A percentile compares a stretch with the other conserved stretches of the same genome.
These are phyloP conservation scores for Pangasius krempfi DNA, from an alignment of 2,797 vertebrate species.

Conservation along the genomic window DNA sequence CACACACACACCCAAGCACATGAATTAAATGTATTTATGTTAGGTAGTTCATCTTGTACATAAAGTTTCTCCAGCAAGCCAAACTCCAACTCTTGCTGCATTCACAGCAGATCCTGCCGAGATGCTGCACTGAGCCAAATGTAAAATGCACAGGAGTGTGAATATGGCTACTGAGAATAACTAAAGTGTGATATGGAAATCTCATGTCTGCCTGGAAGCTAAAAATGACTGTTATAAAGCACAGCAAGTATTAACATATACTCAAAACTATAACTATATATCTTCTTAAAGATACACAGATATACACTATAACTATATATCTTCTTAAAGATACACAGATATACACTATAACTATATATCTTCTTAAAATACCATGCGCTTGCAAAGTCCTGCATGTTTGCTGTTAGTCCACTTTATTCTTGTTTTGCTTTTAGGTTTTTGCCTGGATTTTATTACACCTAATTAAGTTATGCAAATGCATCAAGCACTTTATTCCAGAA, in stretches of 20 bases:
- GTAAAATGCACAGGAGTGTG: constrained; percentile 26
- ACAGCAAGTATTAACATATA: background rate
- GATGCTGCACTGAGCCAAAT: background rate
- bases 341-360: background rate
- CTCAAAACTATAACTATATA: background rate
- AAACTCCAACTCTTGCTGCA: background rate
- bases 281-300: no score
- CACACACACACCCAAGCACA: constrained; percentile 9
- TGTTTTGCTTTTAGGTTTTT: background rate
- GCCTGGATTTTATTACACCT: background rate
- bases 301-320: background rate
- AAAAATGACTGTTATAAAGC: background rate
- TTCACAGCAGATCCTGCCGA: background rate
- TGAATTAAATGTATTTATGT: background rate
- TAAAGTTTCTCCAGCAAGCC: background rate
- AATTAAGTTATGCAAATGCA: background rate
- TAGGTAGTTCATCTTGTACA: background rate
- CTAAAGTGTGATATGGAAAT: constrained; percentile 13
- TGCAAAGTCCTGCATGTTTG: background rate
- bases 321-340: background rate
- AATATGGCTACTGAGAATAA: constrained; percentile 30
- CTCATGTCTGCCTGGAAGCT: background rate
- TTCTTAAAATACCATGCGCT: background rate
- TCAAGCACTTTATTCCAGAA: background rate
- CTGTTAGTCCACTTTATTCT: background rate